Conservation (phyloP, 2,888 invertebrate species). For the Poecilus cupreus region DNA sequence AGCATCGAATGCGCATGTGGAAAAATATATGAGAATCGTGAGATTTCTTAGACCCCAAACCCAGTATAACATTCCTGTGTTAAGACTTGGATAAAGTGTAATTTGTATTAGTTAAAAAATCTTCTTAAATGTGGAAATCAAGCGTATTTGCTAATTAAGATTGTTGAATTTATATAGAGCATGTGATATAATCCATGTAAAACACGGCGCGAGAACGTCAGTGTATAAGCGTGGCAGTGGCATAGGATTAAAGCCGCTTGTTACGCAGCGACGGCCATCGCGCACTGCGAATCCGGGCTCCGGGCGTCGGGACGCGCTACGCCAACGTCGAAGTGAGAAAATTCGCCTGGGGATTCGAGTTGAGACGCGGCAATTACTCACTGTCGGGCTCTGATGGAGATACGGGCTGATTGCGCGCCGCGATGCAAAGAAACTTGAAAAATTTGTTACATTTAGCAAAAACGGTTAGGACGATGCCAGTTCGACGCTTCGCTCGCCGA, state of each 20-base stretch:
- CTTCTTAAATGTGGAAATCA: no score
- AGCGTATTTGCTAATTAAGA: no score
- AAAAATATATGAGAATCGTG: no score
- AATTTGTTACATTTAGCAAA: constrained; percentile 63
- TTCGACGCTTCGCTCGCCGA: background rate
- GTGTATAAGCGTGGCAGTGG: background rate
- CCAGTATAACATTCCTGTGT: no score
- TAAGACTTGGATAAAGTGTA: no score
- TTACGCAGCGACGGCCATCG: constrained; percentile 33
- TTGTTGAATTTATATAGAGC: no score
- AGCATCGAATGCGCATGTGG: no score
- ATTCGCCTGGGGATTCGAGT: constrained; percentile 67
- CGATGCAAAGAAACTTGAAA: constrained; percentile 62
- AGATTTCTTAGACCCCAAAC: no score
- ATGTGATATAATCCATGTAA: constrained; percentile 42
- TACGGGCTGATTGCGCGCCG: constrained; percentile 64
- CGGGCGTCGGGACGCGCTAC: constrained; percentile 27
- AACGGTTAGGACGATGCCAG: constrained; percentile 47
- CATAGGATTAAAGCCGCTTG: constrained; percentile 14
- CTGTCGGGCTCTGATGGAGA: constrained; percentile 67
- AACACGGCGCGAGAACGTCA: constrained; percentile 23
- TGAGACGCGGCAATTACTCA: constrained; percentile 69
- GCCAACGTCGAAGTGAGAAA: constrained; percentile 66
- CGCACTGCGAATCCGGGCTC: background rate
- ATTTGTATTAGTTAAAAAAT: no score